Evolutionary conservation across 2,888 invertebrate species (phyloP), one percentile per base, ranked within the genome.

Genomic region (Dioctria linearis): DNA sequence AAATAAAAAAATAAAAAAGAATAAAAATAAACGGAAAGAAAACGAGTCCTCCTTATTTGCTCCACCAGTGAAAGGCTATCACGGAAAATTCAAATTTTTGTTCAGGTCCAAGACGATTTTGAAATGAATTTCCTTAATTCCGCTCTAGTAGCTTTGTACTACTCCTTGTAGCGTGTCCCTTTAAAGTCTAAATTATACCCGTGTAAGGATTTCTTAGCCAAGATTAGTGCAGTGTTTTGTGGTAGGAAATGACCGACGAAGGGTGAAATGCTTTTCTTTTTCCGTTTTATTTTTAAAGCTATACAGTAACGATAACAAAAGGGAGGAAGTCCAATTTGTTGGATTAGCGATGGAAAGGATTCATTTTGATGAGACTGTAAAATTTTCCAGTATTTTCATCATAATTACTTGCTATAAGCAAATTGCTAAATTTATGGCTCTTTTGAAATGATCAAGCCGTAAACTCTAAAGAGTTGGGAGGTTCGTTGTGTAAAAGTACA

Each of bases 101-200:
- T 46, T 76, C 57, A 57, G 57, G 49, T 73, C 51, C 71, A 71
- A 75, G 43, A 37, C 39, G 75, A 75, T 59, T 25, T 46, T 76
- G 25, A 61, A 76, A 63, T 61, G 76, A 76, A 63, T 63, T 63
- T 63, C 63, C 76, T 76, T 76, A 76, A 76, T 76, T 61, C 76
- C 39, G 40, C 46, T 76, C 46, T 43, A 46, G 76, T 46, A 61
- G 76, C 11, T 46, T 76, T 63, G 63, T 76, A 54, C 61, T 73
- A n/a, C 54, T 49, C 57, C 73, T 57, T 73, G 9, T 57, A 73
- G 73, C 73, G 73, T 73, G 73, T 57, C 73, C 40, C 57, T 73
- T 57, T 73, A 73, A 73, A 73, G 57, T 57, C 57, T 40, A 73
- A 73, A 73, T 73, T 73, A 73, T 57, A 73, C 39, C 73, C 73